A percentile compares a stretch with the other conserved stretches of the same genome.
Conservation (phyloP, 2,888 invertebrate species). For the Luffia ferchaultella region DNA sequence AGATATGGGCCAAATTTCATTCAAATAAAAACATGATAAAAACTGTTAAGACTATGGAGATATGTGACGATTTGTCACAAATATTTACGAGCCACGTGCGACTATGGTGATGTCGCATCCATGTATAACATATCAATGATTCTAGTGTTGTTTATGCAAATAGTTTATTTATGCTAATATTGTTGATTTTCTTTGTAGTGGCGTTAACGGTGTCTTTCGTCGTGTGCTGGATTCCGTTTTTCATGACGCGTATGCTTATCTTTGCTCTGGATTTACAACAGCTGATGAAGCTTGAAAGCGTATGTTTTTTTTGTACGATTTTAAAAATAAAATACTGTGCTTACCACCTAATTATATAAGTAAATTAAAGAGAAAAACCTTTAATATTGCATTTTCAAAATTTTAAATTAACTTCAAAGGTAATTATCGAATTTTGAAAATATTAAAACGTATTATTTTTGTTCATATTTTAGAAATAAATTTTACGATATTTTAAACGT, state of each 20-base stretch:
- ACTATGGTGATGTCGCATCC: too few relatives aligned
- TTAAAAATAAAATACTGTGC: neutral
- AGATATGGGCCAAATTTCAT: too few relatives aligned
- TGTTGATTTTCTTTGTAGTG: constrained; percentile 35
- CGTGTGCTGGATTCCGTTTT: constrained; percentile 48
- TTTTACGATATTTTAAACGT: neutral
- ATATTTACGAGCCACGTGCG: too few relatives aligned
- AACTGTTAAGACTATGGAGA: too few relatives aligned
- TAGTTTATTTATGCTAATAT: too few relatives aligned
- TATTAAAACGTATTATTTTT: neutral
- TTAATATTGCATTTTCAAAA: neutral
- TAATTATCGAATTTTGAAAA: neutral
- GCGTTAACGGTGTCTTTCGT: constrained; percentile 48
- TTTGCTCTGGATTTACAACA: constrained; percentile 25
- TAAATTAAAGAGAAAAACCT: too few relatives aligned
- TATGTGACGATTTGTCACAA: too few relatives aligned
- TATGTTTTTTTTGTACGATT: constrained; percentile 14
- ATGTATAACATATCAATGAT: too few relatives aligned
- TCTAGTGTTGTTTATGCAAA: too few relatives aligned
- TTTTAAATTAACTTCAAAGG: neutral
- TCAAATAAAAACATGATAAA: too few relatives aligned
- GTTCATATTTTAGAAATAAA: neutral
- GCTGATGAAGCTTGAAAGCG: constrained; percentile 24
- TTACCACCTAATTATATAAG: neutral
- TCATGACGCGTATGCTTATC: constrained; percentile 29